Percentiles rank a stretch among this genome's conserved stretches.
phyloP scores from a whole-genome alignment of 1,140 invertebrate genomes.

The Micrasema longulum region DNA sequence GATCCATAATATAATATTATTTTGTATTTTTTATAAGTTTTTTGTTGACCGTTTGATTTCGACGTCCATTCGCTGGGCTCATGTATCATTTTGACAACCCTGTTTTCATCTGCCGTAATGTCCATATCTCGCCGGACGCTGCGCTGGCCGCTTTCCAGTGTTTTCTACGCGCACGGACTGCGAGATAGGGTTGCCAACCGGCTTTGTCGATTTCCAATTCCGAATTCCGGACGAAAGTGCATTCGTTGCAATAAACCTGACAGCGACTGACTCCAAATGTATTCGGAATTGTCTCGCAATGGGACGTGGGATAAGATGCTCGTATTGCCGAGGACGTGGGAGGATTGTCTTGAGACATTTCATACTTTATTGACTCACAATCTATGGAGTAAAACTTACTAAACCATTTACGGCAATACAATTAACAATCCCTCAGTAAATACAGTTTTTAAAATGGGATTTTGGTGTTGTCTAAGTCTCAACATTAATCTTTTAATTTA shows the following conservation, averaged over 20 bases:
- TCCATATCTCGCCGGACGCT: slow-evolving; percentile 22
- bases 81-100: background rate
- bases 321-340: slow-evolving; percentile 14
- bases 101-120: slow-evolving; percentile 19
- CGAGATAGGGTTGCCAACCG: slow-evolving; percentile 37
- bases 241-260: slow-evolving; percentile 41
- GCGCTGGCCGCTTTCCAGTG: slow-evolving; percentile 1
- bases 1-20: too few relatives aligned
- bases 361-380: too few relatives aligned
- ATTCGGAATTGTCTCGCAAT: slow-evolving; percentile 27
- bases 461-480: too few relatives aligned
- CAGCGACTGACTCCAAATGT: slow-evolving; percentile 30
- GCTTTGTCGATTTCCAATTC: slow-evolving; percentile 35
- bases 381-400: too few relatives aligned
- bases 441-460: too few relatives aligned
- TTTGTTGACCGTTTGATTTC: too few relatives aligned
- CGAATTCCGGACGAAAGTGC: slow-evolving; percentile 28
- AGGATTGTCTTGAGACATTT: slow-evolving; percentile 9
- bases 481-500: too few relatives aligned
- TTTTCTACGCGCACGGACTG: slow-evolving; percentile 25
- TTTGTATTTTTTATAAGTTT: too few relatives aligned
- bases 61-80: background rate
- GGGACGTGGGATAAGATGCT: slow-evolving; percentile 23
- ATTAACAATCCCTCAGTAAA: too few relatives aligned
- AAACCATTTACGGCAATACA: too few relatives aligned